Conservation (phyloP, 2,797 vertebrate species). For the Pelochelys cantorii region DNA sequence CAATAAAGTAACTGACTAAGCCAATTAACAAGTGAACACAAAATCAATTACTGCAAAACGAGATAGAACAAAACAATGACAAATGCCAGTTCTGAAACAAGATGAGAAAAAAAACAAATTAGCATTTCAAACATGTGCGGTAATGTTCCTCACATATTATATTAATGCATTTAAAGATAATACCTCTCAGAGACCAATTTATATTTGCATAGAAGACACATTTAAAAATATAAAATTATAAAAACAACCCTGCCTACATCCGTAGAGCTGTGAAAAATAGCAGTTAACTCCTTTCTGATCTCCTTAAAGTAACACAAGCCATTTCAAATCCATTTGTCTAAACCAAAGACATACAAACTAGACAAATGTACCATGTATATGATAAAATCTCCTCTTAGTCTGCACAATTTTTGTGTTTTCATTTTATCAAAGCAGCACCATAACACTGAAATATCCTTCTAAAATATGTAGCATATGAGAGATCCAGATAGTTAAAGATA, state of each 20-base stretch:
- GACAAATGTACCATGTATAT: not conserved
- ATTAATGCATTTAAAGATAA: not conserved
- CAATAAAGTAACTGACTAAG: conserved; percentile 59
- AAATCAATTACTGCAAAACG: conserved; percentile 64
- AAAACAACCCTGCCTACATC: not conserved
- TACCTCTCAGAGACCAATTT: not conserved
- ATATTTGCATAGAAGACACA: not conserved
- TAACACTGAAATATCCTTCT: not conserved
- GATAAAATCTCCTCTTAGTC: not conserved
- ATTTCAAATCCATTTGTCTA: not conserved
- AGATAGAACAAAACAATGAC: conserved; percentile 52
- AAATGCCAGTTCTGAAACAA: conserved; percentile 37
- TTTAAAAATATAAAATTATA: not conserved
- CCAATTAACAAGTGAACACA: conserved; percentile 63
- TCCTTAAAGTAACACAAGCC: not conserved
- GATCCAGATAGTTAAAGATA: not conserved
- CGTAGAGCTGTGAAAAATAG: not conserved
- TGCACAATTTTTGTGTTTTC: not conserved
- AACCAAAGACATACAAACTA: conserved; percentile 18
- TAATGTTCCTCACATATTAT: not conserved
- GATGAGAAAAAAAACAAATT: not conserved
- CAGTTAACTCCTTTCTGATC: not conserved
- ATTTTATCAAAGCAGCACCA: not conserved
- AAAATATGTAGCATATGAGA: not conserved
- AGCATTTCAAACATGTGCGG: not conserved